Conservation (phyloP, 2,888 invertebrate species). For the Mamestra brassicae region DNA sequence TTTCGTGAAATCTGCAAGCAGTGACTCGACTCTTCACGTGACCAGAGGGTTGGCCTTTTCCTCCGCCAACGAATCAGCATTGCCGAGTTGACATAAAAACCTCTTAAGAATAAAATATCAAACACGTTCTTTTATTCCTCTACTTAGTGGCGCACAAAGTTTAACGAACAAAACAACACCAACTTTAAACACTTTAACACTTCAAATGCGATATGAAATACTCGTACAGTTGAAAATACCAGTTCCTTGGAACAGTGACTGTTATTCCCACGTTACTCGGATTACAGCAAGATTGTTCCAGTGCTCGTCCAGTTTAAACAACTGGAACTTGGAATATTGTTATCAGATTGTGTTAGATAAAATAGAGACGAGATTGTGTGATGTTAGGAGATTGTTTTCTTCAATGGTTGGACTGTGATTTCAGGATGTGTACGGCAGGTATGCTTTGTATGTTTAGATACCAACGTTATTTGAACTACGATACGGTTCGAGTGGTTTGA, state of each 20-base stretch:
- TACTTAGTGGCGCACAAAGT: background rate
- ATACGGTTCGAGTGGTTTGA: background rate
- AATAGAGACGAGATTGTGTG: conserved; percentile 45
- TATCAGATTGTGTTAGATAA: conserved; percentile 40
- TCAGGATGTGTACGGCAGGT: background rate
- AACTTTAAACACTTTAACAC: conserved; percentile 43
- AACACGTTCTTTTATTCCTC: background rate
- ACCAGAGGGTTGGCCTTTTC: no score
- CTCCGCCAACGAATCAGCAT: no score
- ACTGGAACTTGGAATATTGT: conserved; percentile 50
- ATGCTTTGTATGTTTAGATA: background rate
- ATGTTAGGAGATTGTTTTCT: conserved; percentile 42
- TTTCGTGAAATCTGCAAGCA: no score
- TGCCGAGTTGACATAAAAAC: background rate
- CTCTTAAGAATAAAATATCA: background rate
- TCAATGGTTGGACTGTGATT: conserved; percentile 12
- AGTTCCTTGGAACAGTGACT: conserved; percentile 44
- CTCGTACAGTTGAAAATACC: conserved; percentile 41
- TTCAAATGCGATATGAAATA: conserved; percentile 47
- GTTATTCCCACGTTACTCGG: conserved; percentile 38
- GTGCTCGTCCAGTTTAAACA: conserved; percentile 28
- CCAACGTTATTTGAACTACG: background rate
- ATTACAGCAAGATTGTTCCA: conserved; percentile 51
- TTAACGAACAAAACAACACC: conserved; percentile 2
- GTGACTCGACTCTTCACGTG: no score